Evolutionary conservation across 2,797 vertebrate genomes (phyloP).

Genomic region (Enteromius radiatus): DNA sequence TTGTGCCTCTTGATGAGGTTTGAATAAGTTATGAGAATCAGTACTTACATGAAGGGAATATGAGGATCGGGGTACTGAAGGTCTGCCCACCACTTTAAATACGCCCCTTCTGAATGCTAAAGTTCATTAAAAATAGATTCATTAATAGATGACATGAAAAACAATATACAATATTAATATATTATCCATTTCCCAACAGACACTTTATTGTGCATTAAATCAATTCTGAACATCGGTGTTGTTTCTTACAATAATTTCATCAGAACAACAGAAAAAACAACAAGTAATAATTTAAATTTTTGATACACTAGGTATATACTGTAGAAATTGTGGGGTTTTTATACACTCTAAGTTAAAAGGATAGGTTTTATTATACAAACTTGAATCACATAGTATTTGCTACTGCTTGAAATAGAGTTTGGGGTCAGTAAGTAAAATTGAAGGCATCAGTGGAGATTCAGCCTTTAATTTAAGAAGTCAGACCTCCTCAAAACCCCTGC

Average conservation of each 20-base stretch:
- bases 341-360: not conserved
- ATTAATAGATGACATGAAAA: not conserved
- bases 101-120: constrained; percentile 55
- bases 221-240: not conserved
- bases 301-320: not conserved
- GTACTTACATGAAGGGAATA: constrained; percentile 70
- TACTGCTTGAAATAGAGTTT: too few relatives aligned
- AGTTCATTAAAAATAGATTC: not conserved
- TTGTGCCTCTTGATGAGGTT: not conserved
- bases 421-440: too few relatives aligned
- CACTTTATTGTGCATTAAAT: not conserved
- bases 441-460: not conserved
- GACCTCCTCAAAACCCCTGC: not conserved
- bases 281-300: not conserved
- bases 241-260: not conserved
- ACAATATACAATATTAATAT: not conserved
- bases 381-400: not conserved
- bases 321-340: too few relatives aligned
- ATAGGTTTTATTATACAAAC: not conserved
- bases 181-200: not conserved
- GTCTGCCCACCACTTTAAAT: constrained; percentile 75
- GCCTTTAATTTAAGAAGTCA: not conserved
- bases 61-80: constrained; percentile 52
- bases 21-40: not conserved
- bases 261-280: not conserved